Conservation (phyloP, 1,140 invertebrate species). For the Neomicropteryx cornuta region DNA sequence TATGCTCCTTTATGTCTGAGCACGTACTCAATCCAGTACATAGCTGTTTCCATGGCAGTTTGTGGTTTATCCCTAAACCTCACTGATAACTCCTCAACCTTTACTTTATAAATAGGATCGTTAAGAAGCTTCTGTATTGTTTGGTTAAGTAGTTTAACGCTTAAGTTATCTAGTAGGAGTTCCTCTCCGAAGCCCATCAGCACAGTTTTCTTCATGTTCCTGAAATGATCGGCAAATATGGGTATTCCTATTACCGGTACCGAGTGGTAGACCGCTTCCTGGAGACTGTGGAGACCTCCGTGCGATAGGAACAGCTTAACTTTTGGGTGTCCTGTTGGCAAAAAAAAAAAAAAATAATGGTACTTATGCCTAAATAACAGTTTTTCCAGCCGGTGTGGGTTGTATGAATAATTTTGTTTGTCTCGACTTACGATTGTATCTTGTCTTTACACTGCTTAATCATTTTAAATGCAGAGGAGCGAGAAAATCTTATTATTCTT, state of each 20-base stretch:
- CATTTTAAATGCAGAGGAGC: too few relatives aligned
- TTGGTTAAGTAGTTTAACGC: constrained; percentile 13
- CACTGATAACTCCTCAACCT: constrained; percentile 28
- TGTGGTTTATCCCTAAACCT: constrained; percentile 42
- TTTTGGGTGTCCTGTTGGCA: constrained; percentile 45
- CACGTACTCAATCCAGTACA: constrained; percentile 55
- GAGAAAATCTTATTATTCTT: too few relatives aligned
- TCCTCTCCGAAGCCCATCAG: constrained; percentile 12
- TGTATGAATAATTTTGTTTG: too few relatives aligned
- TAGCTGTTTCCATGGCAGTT: constrained; percentile 39
- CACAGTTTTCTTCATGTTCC: constrained; percentile 13
- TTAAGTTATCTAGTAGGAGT: constrained; percentile 12
- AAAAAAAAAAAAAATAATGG: too few relatives aligned
- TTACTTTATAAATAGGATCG: constrained; percentile 18
- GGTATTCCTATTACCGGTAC: constrained; percentile 52
- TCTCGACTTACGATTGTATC: too few relatives aligned
- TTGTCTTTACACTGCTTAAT: too few relatives aligned
- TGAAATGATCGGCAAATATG: constrained; percentile 46
- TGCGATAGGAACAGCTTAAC: constrained; percentile 51
- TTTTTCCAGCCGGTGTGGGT: too few relatives aligned
- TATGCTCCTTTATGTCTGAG: constrained; percentile 16
- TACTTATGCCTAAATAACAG: too few relatives aligned
- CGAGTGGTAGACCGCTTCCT: constrained; percentile 49
- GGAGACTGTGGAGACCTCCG: constrained; percentile 47
- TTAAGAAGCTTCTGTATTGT: constrained; percentile 18